These are phyloP conservation scores for Cynaeus angustus DNA, from an alignment of 2,888 invertebrate genomes.

Conservation along the genomic window DNA sequence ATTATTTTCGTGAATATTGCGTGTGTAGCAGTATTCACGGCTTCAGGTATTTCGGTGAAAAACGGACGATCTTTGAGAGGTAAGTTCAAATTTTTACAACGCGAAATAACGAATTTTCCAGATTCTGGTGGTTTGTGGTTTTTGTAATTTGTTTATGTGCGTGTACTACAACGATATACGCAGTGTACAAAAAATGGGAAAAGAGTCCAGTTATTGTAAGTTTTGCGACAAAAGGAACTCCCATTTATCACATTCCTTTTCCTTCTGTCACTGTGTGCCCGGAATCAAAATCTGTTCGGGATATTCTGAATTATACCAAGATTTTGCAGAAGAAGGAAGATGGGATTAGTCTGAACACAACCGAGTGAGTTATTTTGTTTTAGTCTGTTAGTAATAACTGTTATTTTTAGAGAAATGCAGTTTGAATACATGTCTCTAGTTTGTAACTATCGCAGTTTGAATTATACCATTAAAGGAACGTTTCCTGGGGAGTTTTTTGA, in stretches of 20 bases:
- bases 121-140: conserved; percentile 79
- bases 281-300: conserved; percentile 68
- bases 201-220: conserved; percentile 63
- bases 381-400: no score
- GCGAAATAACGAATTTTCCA: conserved; percentile 59
- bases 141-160: conserved; percentile 76
- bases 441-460: conserved; percentile 73
- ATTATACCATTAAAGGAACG: conserved; percentile 73
- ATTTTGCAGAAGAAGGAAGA: conserved; percentile 69
- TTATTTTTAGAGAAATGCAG: conserved; percentile 68
- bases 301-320: conserved; percentile 77
- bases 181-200: conserved; percentile 82
- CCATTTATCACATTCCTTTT: conserved; percentile 55
- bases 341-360: conserved; percentile 69
- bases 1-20: conserved; percentile 64
- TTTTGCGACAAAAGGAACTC: conserved; percentile 54
- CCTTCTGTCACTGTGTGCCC: conserved; percentile 57
- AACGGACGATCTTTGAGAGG: conserved; percentile 61
- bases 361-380: conserved; percentile 73
- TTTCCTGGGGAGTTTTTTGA: conserved; percentile 61
- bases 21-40: conserved; percentile 63
- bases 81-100: conserved; percentile 47
- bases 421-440: conserved; percentile 75
- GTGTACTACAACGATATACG: conserved; percentile 76
- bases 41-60: conserved; percentile 63